Percentiles rank a stretch among this genome's conserved stretches.
Evolutionary conservation across 2,797 vertebrate species (phyloP).

Genomic region (Percopsis omiscomaycus): DNA sequence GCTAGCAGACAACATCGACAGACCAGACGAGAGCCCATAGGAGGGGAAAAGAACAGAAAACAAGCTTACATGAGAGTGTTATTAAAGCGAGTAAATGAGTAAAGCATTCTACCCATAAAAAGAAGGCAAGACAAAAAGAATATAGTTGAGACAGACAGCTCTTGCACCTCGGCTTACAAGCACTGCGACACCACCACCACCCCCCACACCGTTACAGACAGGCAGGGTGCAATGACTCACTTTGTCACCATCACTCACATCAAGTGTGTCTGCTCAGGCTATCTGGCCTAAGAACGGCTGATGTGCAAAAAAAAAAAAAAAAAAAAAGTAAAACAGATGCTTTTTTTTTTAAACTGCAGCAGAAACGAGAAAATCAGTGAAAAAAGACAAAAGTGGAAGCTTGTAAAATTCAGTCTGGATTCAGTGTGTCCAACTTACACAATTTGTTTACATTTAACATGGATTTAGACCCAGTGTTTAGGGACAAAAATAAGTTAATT

Average conservation of each 20-base stretch:
- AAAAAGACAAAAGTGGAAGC: constrained; percentile 73
- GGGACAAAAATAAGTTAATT: neutral
- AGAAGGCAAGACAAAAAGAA: constrained; percentile 78
- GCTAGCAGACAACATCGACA: constrained; percentile 73
- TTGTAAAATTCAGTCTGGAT: constrained; percentile 71
- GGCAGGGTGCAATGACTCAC: constrained; percentile 98
- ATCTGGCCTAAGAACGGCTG: constrained; percentile 99
- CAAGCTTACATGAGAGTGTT: constrained; percentile 74
- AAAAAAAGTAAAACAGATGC: constrained; percentile 93
- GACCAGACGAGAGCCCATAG: constrained; percentile 64
- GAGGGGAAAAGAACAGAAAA: constrained; percentile 36
- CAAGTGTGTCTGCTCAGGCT: constrained; percentile 99
- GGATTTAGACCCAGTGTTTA: constrained; percentile 37
- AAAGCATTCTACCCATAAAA: constrained; percentile 70
- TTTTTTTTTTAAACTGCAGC: constrained; percentile 71
- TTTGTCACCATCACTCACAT: constrained; percentile 98
- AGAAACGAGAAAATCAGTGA: constrained; percentile 72
- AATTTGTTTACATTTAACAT: constrained; percentile 48
- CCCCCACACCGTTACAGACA: constrained; percentile 73
- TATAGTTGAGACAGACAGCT: constrained; percentile 85
- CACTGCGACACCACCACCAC: constrained; percentile 70
- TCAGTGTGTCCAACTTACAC: constrained; percentile 57
- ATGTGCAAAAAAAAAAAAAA: constrained; percentile 84
- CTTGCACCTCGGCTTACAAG: constrained; percentile 22
- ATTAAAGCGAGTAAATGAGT: constrained; percentile 58